Conservation (phyloP, 37 sponge, comb jelly and placozoan species). For the Halisarca cf. caerulea region DNA sequence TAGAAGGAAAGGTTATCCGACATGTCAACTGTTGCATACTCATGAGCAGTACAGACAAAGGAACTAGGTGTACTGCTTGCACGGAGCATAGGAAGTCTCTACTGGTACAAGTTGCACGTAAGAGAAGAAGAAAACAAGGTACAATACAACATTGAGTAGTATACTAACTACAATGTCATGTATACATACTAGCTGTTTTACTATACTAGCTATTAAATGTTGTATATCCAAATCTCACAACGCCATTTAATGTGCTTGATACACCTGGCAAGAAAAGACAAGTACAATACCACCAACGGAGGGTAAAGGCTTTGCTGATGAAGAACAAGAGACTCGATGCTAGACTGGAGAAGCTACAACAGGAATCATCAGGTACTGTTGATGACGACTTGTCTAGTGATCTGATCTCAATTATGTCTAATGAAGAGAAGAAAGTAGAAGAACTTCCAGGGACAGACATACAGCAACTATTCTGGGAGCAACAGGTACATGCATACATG, state of each 20-base stretch:
- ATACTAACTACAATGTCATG: too few species aligned
- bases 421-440: background rate
- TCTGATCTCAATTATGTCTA: background rate
- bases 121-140: too few species aligned
- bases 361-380: background rate
- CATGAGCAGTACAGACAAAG: background rate
- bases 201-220: background rate
- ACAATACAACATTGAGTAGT: too few species aligned
- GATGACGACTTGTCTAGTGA: background rate
- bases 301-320: background rate
- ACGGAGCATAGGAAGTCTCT: background rate
- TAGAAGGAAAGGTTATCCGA: background rate
- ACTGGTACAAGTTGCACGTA: background rate
- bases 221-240: background rate
- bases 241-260: background rate
- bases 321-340: background rate
- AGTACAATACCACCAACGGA: background rate
- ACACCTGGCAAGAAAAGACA: background rate
- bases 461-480: background rate
- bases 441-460: background rate
- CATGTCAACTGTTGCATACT: constrained; percentile 11
- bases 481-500: background rate
- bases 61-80: background rate
- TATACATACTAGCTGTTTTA: background rate
- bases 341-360: background rate